These are phyloP conservation scores for Tarsius wallacei DNA, from an alignment of 2,797 vertebrate species.

Conservation along the genomic window DNA sequence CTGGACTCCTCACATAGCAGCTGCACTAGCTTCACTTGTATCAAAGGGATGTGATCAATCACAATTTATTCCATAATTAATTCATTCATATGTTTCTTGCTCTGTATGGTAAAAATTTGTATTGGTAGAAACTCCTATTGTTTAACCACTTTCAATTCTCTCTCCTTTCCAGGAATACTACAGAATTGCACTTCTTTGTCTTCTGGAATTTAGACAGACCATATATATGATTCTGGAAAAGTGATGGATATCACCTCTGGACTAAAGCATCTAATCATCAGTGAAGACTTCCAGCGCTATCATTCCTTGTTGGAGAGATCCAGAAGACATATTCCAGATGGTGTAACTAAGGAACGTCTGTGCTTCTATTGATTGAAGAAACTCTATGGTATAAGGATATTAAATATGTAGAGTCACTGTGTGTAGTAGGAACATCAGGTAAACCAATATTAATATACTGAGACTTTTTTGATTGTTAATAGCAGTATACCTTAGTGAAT, in stretches of 20 bases:
- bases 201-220: not conserved
- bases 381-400: not conserved
- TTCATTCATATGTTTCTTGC: not conserved
- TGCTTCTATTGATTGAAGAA: not conserved
- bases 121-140: not conserved
- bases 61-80: not conserved
- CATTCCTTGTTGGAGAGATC: not conserved
- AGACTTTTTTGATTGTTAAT: not conserved
- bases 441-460: not conserved
- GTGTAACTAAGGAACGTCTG: not conserved
- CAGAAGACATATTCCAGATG: not conserved
- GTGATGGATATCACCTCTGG: not conserved
- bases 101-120: not conserved
- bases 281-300: not conserved
- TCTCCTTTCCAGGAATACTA: not conserved
- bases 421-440: not conserved
- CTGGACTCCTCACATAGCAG: not conserved
- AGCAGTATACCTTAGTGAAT: not conserved
- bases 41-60: not conserved
- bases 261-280: not conserved
- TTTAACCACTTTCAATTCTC: not conserved
- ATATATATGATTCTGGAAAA: not conserved
- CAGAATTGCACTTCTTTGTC: not conserved
- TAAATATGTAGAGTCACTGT: not conserved
- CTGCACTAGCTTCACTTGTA: not conserved